Evolutionary conservation across 2,113 vertebrate genomes (phyloP), one percentile per base, ranked within the genome.

Genomic region (Myrmecobius fasciatus): DNA sequence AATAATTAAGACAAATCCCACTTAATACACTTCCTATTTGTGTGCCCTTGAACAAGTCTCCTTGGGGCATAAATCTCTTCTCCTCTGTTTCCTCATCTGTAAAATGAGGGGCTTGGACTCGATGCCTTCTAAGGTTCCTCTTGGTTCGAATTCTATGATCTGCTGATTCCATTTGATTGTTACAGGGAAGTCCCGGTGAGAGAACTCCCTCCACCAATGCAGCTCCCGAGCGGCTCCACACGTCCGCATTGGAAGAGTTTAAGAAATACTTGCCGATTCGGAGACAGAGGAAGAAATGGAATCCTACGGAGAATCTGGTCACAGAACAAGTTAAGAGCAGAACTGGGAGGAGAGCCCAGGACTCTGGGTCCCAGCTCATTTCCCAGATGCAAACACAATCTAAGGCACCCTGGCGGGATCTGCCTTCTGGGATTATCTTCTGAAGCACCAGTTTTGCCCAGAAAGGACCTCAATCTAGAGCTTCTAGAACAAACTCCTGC

Each of bases 261-360:
- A 95, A 54, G 93, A 49, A 31, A 48, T 10, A 94, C 28, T 91
- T 93, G 8, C 88, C 91, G 96, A 89, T 95, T 49, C 67, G 89
- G 90, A 8, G 89, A 53, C 48, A 83, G 89, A 95, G 54, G 22
- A 89, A n/a, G 24, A 51, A n/a, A 95, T 91, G 36, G 91, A 25
- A 36, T 51, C 51, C 94, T 36, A 94, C 47, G 2, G 67, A 9
- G 4, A 52, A 53, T 25, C 28, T 67, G 89, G 43, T 43, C n/a
- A 43, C n/a, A 90, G 43, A 90, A 14, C 67, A 88, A 89, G 89
- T 93, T 47, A 90, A 83, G 43, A n/a, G n/a, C 2, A 1, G 67
- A 24, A 1, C 67, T 43, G 28, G 67, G 67, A 83, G 67, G 36
- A 43, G 67, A 83, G 20, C 67, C n/a, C 14, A 22, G 67, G n/a